Conservation (phyloP, 2,113 vertebrate genomes). For the Philantomba maxwellii region DNA sequence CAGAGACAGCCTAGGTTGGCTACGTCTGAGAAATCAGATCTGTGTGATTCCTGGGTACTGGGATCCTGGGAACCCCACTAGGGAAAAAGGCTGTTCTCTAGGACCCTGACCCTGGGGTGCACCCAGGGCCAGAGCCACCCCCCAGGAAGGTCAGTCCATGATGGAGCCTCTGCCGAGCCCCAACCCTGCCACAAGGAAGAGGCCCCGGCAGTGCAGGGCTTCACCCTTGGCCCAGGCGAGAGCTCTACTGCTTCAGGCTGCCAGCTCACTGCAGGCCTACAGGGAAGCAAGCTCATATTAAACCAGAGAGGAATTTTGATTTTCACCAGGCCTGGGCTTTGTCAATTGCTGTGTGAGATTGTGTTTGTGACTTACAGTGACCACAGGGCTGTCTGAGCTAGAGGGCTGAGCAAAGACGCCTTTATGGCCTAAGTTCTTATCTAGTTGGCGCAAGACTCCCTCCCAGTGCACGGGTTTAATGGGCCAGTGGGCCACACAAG, state of each 20-base stretch:
- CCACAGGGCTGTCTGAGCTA: neutral
- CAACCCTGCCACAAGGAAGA: neutral
- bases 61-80: accelerated
- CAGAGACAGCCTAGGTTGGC: no score
- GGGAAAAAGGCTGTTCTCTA: neutral
- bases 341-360: neutral
- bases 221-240: accelerated
- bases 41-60: neutral
- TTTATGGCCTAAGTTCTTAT: neutral
- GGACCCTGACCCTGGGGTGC: neutral
- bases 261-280: accelerated
- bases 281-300: neutral
- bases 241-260: neutral
- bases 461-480: neutral
- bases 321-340: neutral
- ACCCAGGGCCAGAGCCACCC: neutral
- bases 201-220: neutral
- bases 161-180: neutral
- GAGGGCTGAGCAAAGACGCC: neutral
- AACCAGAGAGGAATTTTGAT: neutral
- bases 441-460: neutral
- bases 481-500: neutral
- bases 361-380: accelerated
- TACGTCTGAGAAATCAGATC: neutral
- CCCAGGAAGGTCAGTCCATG: accelerated